phyloP scores from a whole-genome alignment of 2,888 invertebrate species.

The Acleris holmiana region DNA sequence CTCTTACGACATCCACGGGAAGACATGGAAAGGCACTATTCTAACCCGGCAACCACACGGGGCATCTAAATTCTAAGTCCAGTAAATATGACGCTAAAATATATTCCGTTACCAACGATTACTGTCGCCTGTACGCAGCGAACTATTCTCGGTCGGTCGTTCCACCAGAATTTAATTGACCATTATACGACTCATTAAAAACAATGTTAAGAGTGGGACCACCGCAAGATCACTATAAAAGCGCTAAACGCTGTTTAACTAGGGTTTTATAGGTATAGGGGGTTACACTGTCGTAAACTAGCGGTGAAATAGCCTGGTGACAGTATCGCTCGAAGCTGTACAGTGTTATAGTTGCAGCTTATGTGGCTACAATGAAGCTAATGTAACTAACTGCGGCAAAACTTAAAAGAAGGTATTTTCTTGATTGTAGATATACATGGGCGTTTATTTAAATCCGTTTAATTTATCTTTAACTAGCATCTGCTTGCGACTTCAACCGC shows the following conservation, averaged over 20 bases:
- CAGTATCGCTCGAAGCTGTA: constrained; percentile 5
- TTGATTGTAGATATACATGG: too few species aligned
- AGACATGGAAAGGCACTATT: too few species aligned
- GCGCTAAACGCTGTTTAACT: constrained; percentile 63
- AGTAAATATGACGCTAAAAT: constrained; percentile 6
- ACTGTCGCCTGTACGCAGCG: constrained; percentile 38
- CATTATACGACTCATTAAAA: constrained; percentile 79
- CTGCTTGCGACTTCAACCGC: too few species aligned
- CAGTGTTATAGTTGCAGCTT: constrained; percentile 2
- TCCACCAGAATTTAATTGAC: constrained; percentile 71
- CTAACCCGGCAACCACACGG: too few species aligned
- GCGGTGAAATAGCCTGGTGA: constrained; percentile 19
- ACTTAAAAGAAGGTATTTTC: too few species aligned
- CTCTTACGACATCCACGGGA: too few species aligned
- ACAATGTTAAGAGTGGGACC: constrained; percentile 76
- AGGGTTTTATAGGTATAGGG: constrained; percentile 63
- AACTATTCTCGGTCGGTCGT: constrained; percentile 55
- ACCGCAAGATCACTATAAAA: constrained; percentile 72
- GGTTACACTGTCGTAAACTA: constrained; percentile 48
- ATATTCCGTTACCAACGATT: constrained; percentile 9
- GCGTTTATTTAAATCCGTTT: too few species aligned
- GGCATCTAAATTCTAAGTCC: too few species aligned
- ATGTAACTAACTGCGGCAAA: background rate
- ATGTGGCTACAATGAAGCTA: background rate
- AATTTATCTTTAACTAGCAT: too few species aligned